These are phyloP conservation scores for Calameuta filiformis DNA, from an alignment of 2,888 invertebrate genomes.

Conservation along the genomic window DNA sequence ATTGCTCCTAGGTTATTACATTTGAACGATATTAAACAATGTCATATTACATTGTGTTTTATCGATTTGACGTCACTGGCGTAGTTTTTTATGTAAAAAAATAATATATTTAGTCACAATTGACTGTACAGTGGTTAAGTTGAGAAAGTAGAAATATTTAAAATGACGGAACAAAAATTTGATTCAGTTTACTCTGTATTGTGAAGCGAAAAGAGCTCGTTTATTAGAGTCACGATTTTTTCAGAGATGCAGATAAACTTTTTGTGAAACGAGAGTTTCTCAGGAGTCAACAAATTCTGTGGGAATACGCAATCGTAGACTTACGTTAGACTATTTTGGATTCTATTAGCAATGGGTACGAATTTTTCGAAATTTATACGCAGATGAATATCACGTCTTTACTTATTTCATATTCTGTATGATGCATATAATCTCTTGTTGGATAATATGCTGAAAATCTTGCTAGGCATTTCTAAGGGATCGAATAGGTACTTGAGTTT, in stretches of 20 bases:
- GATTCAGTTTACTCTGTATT: neutral
- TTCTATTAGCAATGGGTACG: neutral
- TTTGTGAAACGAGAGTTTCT: neutral
- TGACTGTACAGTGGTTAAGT: neutral
- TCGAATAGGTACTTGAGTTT: neutral
- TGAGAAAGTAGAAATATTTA: neutral
- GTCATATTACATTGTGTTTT: too few relatives aligned
- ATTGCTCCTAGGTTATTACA: too few relatives aligned
- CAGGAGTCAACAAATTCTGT: neutral
- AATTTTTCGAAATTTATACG: neutral
- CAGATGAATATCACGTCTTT: neutral
- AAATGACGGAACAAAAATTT: neutral
- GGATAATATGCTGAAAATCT: neutral
- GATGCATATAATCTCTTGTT: neutral
- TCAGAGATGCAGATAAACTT: neutral
- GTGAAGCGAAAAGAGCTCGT: neutral
- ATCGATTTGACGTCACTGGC: neutral
- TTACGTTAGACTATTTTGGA: neutral
- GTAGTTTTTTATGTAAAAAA: neutral
- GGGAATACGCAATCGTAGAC: neutral
- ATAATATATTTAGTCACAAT: neutral
- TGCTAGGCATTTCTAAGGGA: neutral
- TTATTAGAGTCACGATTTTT: neutral
- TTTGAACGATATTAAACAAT: too few relatives aligned
- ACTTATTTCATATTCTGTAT: neutral